Base-by-base conservation (phyloP, 2,888 invertebrate genomes). In the Rhagium mordax region DNA sequence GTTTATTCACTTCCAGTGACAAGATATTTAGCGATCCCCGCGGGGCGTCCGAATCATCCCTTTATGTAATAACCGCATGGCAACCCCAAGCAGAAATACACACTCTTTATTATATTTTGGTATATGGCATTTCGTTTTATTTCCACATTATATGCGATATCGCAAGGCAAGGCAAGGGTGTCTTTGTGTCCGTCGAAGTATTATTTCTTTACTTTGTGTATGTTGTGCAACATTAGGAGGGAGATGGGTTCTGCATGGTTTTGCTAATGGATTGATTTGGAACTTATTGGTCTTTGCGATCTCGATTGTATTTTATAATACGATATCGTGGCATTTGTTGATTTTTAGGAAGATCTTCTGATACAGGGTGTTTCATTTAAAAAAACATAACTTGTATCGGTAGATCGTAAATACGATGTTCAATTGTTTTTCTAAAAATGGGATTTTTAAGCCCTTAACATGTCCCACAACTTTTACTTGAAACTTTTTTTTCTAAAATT, bases 1-100 rank as follows among this genome's bases (percentile, higher is more conserved):
- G 74, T 74, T 76, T 60, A 68, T 74, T 74, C 74, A 73, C 69
- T 70, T 70, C 70, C 70, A 75, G 67, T 77, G 77, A 77, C 77
- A 81, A 81, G 79, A 82, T 81, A 83, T 82, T 82, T 83, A 82
- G 82, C 82, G 75, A 76, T 79, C 80, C 53, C 82, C 21, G 76
- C 78, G 78, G 84, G 83, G 73, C 64, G 78, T 72, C 74, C 71
- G 75, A 57, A 78, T 77, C 79, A 75, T 81, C 81, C 80, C 79
- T 80, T 80, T 81, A 74, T 79, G 71, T 60, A 66, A 62, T 70
- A 76, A 81, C 80, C 81, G 72, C 80, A 79, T 65, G 69, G 72
- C 72, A 72, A 69, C 72, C 74, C 73, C 74, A 66, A 73, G 72
- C 72, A 75, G 78, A 78, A 74, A 76, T 75, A 62, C 57, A 21